Evolutionary conservation across 2,888 invertebrate species (phyloP).

Genomic region (Leucoma salicis): DNA sequence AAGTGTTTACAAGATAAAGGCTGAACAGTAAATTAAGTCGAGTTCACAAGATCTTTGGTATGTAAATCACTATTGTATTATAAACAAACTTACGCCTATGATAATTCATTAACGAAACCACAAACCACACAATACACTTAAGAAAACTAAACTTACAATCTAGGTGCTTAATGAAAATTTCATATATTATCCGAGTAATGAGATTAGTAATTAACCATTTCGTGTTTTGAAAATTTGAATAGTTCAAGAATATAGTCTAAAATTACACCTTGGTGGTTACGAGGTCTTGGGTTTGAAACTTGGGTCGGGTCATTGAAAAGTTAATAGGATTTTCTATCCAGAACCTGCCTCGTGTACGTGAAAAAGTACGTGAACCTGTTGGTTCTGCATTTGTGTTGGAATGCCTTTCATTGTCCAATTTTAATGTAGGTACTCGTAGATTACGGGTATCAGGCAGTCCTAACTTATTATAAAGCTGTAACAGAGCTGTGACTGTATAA

Average conservation of each 20-base stretch:
- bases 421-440: too few species aligned
- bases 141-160: background rate
- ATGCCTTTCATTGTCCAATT: too few species aligned
- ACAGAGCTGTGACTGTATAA: too few species aligned
- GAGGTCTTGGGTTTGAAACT: too few species aligned
- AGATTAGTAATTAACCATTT: background rate
- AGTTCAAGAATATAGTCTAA: background rate
- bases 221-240: background rate
- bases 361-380: too few species aligned
- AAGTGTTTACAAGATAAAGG: constrained; percentile 17
- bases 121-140: background rate
- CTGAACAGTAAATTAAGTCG: constrained; percentile 15
- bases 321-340: too few species aligned
- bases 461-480: too few species aligned
- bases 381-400: too few species aligned
- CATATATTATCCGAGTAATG: background rate
- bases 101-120: constrained; percentile 7
- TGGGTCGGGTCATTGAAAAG: too few species aligned
- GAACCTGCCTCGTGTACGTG: too few species aligned
- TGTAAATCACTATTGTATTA: constrained; percentile 43
- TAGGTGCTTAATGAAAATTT: background rate
- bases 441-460: too few species aligned
- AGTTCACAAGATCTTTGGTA: constrained; percentile 50
- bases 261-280: too few species aligned
- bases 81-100: constrained; percentile 32